Base-by-base conservation (phyloP, 2,797 vertebrate species). In the Novumbra hubbsi region DNA sequence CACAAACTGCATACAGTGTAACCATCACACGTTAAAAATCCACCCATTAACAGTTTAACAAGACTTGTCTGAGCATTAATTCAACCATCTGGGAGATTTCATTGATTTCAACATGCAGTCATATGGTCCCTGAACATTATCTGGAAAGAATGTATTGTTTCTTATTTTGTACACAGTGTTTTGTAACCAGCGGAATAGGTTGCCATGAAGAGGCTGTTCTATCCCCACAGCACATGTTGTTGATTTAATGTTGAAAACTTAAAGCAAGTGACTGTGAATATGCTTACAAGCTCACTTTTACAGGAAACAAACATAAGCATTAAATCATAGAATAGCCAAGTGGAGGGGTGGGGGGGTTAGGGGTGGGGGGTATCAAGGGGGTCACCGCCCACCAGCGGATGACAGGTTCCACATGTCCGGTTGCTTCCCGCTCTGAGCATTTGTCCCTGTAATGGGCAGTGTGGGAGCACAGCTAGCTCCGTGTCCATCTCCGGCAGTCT, bases 391-490 rank as follows among this genome's bases (percentile, higher is more conserved):
- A 91, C 79, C 50, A 63, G 81, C 19, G 66, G 88, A 90, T 93
- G 92, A 93, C 92, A 93, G 90, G 86, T 93, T 93, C 92, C 91
- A 91, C 92, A 92, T 92, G 92, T 92, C 89, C 79, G 71, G 72
- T 79, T 78, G 87, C 83, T 88, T 84, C 90, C 92, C 83, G 90
- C 92, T 93, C 77, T 81, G 14, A 93, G 92, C 90, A 83, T 74
- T 90, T 88, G 86, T 90, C 83, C 87, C 85, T 80, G 87, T 80
- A 73, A 19, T 74, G 85, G 78, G 76, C 85, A 82, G 84, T 84
- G 86, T 86, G 89, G 81, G 76, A 88, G 85, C 77, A 83, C 82
- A 82, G 79, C 24, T 73, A 41, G 49, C 55, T 60, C 21, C 41
- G 65, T 68, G 65, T 57, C 55, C 72, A 67, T 64, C 5, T 41